Conservation (phyloP, 2,797 vertebrate species). For the Diplodus sargus region DNA sequence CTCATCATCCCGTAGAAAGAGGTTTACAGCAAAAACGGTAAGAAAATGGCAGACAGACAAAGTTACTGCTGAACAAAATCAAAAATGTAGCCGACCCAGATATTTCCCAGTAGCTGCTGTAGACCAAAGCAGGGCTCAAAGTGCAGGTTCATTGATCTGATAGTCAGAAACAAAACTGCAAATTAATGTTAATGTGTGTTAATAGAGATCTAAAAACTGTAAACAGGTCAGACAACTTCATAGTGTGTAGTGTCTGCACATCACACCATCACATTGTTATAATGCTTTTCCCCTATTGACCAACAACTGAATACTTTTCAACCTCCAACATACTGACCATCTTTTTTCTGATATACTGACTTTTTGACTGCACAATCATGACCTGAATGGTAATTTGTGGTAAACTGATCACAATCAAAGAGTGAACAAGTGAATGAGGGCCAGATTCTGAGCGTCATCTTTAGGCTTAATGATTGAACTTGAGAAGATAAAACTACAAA, state of each 20-base stretch:
- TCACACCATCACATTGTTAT: not conserved
- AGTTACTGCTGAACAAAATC: not conserved
- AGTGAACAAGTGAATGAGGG: not conserved
- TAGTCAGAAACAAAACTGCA: too few species aligned
- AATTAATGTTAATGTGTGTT: not conserved
- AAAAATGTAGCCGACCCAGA: not conserved
- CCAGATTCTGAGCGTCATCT: conserved; percentile 3
- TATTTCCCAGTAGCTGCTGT: not conserved
- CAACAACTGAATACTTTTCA: not conserved
- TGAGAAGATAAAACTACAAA: conserved; percentile 54
- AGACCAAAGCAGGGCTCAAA: not conserved
- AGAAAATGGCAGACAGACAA: not conserved
- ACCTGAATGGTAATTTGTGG: not conserved
- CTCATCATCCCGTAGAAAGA: not conserved
- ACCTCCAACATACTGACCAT: not conserved
- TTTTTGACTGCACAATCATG: not conserved
- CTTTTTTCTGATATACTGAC: not conserved
- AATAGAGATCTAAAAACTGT: too few species aligned
- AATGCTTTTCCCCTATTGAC: too few species aligned
- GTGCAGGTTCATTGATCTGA: too few species aligned
- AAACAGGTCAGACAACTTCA: not conserved
- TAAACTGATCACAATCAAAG: not conserved
- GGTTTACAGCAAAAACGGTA: not conserved
- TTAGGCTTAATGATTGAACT: conserved; percentile 11
- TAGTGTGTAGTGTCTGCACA: not conserved